Evolutionary conservation across 2,113 vertebrate species (phyloP).

Genomic region (Halichoerus grypus): DNA sequence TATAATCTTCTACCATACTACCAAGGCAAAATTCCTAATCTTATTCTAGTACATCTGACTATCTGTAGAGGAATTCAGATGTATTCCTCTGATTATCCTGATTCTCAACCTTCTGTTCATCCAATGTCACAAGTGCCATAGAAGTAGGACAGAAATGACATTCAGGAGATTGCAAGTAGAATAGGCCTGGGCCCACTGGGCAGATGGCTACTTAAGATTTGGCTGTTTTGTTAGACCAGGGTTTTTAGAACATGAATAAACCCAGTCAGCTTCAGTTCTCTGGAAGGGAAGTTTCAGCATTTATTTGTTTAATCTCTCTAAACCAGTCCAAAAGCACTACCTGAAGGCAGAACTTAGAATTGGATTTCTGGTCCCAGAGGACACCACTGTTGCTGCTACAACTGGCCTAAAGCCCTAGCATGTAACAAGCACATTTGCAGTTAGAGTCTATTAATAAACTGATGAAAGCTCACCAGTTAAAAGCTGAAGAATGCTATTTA

Average conservation of each 20-base stretch:
- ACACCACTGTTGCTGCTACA: conserved; percentile 31
- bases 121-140: neutral
- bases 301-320: conserved; percentile 80
- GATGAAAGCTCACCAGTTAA: conserved; percentile 61
- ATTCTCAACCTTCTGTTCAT: neutral
- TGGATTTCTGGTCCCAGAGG: conserved; percentile 79
- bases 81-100: neutral
- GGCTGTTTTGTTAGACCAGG: neutral
- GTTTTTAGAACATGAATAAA: conserved; percentile 71
- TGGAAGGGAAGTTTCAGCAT: conserved; percentile 63
- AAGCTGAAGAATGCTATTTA: conserved; percentile 73
- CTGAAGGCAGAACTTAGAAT: conserved; percentile 76
- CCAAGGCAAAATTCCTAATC: neutral
- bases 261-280: conserved; percentile 1
- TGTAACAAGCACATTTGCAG: conserved; percentile 69
- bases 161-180: neutral
- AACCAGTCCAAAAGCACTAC: conserved; percentile 76
- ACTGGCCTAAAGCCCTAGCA: conserved; percentile 8
- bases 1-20: neutral
- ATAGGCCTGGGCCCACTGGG: neutral
- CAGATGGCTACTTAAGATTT: neutral
- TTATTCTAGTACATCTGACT: neutral
- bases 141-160: neutral
- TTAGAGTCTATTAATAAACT: conserved; percentile 74
- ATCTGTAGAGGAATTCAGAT: neutral